Evolutionary conservation across 1,140 invertebrate species (phyloP).

Genomic region (Bombus impatiens): DNA sequence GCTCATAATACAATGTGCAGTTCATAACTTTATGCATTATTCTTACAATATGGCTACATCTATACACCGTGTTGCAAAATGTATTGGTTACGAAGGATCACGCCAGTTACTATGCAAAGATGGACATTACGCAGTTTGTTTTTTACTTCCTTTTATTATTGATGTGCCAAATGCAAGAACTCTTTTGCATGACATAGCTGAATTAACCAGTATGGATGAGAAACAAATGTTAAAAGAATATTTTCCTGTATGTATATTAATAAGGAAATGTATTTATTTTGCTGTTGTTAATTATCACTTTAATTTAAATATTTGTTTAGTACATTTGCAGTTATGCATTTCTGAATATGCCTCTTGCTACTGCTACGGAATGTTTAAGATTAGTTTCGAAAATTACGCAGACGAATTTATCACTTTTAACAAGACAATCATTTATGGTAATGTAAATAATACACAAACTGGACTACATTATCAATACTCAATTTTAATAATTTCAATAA

Average conservation of each 20-base stretch:
- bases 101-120: conserved; percentile 85
- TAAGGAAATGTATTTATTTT: conserved; percentile 4
- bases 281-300: not conserved
- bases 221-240: conserved; percentile 67
- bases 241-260: conserved; percentile 63
- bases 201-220: conserved; percentile 83
- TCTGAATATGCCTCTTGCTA: conserved; percentile 54
- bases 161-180: conserved; percentile 81
- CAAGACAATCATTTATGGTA: conserved; percentile 68
- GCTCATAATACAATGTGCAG: conserved; percentile 84
- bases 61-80: conserved; percentile 81
- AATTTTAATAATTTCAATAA: conserved; percentile 16
- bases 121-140: conserved; percentile 84
- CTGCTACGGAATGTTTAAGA: conserved; percentile 66
- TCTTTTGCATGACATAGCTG: conserved; percentile 85
- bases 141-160: conserved; percentile 83
- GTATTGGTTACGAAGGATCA: conserved; percentile 84
- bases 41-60: conserved; percentile 80
- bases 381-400: conserved; percentile 67
- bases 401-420: conserved; percentile 57
- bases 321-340: conserved; percentile 69
- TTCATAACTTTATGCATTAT: conserved; percentile 83
- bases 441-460: conserved; percentile 70
- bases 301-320: conserved; percentile 50
- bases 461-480: conserved; percentile 46